These are phyloP conservation scores for Carettochelys insculpta DNA, from an alignment of 2,113 vertebrate genomes.

Conservation along the genomic window DNA sequence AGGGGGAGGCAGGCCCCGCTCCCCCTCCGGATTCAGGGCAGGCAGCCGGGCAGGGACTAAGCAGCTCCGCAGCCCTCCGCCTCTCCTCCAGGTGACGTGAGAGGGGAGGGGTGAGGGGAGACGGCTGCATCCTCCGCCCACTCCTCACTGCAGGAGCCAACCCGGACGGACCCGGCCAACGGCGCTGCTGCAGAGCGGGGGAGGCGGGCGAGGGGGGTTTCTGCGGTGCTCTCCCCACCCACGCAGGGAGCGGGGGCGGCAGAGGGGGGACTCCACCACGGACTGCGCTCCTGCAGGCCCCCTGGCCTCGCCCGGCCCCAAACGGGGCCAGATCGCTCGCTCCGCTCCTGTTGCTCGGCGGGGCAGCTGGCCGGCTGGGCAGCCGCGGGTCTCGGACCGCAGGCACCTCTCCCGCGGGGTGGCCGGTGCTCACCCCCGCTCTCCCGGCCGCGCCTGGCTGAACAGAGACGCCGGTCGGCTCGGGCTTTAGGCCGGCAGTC, in stretches of 20 bases:
- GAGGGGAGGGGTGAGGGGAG: constrained; percentile 46
- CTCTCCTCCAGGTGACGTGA: constrained; percentile 54
- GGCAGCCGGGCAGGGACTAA: not conserved
- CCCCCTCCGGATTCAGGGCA: not conserved
- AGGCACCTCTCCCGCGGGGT: not conserved
- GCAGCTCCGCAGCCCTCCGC: not conserved
- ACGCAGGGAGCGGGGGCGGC: not conserved
- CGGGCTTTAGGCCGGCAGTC: too few relatives aligned
- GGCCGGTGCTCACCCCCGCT: too few relatives aligned
- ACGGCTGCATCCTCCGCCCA: not conserved
- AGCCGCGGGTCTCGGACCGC: too few relatives aligned
- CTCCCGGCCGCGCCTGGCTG: not conserved
- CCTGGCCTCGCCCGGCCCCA: not conserved
- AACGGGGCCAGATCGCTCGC: not conserved
- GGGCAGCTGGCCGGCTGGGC: too few relatives aligned
- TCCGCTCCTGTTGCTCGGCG: not conserved
- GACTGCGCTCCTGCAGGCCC: not conserved
- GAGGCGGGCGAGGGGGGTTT: not conserved
- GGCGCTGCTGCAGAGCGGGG: constrained; percentile 42
- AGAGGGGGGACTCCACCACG: not conserved
- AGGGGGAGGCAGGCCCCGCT: not conserved
- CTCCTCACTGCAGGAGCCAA: constrained; percentile 47
- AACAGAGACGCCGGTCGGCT: too few relatives aligned
- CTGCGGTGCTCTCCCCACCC: constrained; percentile 56
- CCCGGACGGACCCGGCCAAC: not conserved